These are phyloP conservation scores for Philereme transversata DNA, from an alignment of 2,888 invertebrate species.

Conservation along the genomic window DNA sequence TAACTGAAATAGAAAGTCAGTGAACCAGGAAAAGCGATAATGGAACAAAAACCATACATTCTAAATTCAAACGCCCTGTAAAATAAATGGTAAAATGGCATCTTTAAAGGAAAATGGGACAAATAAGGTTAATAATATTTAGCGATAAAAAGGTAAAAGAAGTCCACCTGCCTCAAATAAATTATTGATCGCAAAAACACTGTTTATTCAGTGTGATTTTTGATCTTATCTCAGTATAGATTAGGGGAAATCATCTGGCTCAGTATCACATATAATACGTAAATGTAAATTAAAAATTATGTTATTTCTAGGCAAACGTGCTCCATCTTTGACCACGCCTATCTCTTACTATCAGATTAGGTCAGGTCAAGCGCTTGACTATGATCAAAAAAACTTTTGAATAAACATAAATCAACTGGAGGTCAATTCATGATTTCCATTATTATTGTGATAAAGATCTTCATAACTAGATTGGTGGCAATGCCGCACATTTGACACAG, in stretches of 20 bases:
- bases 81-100: conserved; percentile 14
- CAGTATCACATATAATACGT: too few relatives aligned
- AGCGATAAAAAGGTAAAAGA: too few relatives aligned
- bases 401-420: not conserved
- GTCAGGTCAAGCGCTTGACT: too few relatives aligned
- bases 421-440: too few relatives aligned
- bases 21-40: conserved; percentile 14
- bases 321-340: too few relatives aligned
- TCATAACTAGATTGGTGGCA: too few relatives aligned
- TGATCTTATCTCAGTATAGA: conserved; percentile 27
- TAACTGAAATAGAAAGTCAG: not conserved
- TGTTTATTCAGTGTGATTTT: conserved; percentile 29
- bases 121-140: conserved; percentile 22
- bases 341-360: too few relatives aligned
- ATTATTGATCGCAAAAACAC: conserved; percentile 25
- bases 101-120: conserved; percentile 3
- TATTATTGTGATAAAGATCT: too few relatives aligned
- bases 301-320: too few relatives aligned
- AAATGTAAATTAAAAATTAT: too few relatives aligned
- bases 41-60: conserved; percentile 6
- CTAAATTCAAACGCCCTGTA: conserved; percentile 13
- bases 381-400: too few relatives aligned
- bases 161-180: conserved; percentile 29
- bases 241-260: conserved; percentile 15
- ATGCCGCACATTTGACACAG: too few relatives aligned